Percentiles rank a stretch among this genome's conserved stretches.
phyloP scores from a whole-genome alignment of 37 sponge, comb jelly and placozoan species.

The Ephydatia muelleri region DNA sequence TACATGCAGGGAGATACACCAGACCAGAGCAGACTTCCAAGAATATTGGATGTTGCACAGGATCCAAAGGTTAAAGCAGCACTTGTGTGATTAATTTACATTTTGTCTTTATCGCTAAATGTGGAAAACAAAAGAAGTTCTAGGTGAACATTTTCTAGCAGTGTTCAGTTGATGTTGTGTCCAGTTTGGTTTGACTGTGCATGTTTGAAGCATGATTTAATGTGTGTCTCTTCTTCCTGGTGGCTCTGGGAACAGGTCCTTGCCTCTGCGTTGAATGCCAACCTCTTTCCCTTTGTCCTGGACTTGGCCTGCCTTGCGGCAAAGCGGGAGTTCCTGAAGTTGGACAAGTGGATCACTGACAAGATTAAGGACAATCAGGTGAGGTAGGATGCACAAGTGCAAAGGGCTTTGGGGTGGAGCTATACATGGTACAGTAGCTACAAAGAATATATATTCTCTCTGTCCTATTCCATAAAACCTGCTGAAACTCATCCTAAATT shows the following conservation, averaged over 20 bases:
- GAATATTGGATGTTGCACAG: slow-evolving; percentile 92
- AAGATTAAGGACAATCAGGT: slow-evolving; percentile 88
- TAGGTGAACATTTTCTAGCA: too few species aligned
- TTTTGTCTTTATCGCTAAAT: neutral
- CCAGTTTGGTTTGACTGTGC: neutral
- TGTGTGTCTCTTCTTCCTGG: neutral
- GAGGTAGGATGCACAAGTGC: neutral
- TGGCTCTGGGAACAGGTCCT: neutral
- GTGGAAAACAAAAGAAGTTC: neutral
- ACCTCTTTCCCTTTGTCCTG: slow-evolving; percentile 91
- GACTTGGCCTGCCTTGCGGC: slow-evolving; percentile 94
- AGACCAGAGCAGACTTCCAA: slow-evolving; percentile 81
- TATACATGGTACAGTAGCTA: too few species aligned
- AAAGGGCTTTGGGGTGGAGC: too few species aligned
- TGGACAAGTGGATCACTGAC: slow-evolving; percentile 96
- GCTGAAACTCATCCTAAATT: too few species aligned
- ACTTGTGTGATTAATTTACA: neutral
- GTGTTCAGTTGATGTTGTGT: too few species aligned
- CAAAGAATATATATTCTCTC: too few species aligned
- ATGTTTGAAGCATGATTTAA: neutral
- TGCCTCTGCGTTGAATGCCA: slow-evolving; percentile 68
- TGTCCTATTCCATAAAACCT: too few species aligned
- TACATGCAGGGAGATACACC: slow-evolving; percentile 73
- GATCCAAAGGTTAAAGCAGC: slow-evolving; percentile 78
- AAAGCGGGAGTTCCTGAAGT: slow-evolving; percentile 90